Conservation (phyloP, 2,113 vertebrate species). For the Eurystomus gularis region DNA sequence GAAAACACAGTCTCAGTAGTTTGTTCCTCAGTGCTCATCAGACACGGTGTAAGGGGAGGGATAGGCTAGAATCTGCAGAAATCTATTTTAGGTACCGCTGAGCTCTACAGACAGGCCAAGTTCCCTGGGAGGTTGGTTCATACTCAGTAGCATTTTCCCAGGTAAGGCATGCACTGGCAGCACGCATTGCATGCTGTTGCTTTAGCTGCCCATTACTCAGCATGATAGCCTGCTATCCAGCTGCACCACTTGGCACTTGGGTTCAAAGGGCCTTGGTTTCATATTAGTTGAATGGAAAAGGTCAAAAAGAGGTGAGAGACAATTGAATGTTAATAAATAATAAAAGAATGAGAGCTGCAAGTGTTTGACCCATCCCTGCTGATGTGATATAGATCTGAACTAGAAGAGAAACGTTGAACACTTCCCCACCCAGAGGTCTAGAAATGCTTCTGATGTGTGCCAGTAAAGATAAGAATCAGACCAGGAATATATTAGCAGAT, state of each 20-base stretch:
- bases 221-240: background rate
- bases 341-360: background rate
- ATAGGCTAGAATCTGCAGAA: background rate
- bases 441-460: background rate
- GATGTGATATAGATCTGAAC: slow-evolving; percentile 30
- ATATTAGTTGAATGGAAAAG: background rate
- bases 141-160: background rate
- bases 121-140: background rate
- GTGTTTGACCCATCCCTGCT: slow-evolving; percentile 34
- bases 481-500: slow-evolving; percentile 21
- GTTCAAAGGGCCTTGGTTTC: slow-evolving; percentile 1
- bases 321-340: slow-evolving; percentile 39
- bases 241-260: background rate
- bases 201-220: background rate
- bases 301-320: slow-evolving; percentile 7
- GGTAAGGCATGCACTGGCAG: rapidly evolving
- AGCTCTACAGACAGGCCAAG: background rate
- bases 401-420: slow-evolving; percentile 31
- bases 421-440: background rate
- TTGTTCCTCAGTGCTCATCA: background rate
- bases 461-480: slow-evolving; percentile 28
- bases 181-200: background rate
- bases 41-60: background rate
- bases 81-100: background rate
- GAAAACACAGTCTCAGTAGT: background rate